These are phyloP conservation scores for Myiotriccus ornatus DNA, from an alignment of 2,797 vertebrate species.

Conservation along the genomic window DNA sequence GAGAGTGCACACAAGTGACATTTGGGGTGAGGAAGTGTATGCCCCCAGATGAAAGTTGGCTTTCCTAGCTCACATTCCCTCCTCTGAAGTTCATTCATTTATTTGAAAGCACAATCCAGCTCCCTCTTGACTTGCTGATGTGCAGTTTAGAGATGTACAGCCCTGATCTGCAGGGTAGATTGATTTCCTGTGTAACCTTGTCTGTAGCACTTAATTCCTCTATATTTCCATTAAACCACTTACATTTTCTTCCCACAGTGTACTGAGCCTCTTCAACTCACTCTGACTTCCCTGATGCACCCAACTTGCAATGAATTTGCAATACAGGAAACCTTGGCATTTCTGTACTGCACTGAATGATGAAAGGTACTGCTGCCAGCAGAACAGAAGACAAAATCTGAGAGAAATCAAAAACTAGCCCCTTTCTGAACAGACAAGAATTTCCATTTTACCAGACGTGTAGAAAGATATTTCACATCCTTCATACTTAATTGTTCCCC, in stretches of 20 bases:
- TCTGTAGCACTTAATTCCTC: background rate
- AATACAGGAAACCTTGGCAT: background rate
- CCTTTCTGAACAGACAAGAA: background rate
- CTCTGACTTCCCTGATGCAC: background rate
- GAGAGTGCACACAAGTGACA: fast-evolving
- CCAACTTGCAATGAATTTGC: background rate
- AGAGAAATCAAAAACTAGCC: background rate
- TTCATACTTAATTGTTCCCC: background rate
- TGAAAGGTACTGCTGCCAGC: background rate
- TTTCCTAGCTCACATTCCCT: background rate
- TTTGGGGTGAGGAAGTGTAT: background rate
- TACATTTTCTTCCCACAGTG: background rate
- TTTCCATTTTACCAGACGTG: background rate
- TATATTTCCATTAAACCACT: background rate
- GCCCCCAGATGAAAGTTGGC: background rate
- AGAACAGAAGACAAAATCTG: background rate
- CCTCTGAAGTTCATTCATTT: background rate
- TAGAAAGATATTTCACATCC: background rate
- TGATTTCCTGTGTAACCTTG: background rate
- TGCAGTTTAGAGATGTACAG: background rate
- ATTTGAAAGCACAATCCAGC: background rate
- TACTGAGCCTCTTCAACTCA: background rate
- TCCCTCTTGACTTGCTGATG: background rate
- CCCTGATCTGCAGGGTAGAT: background rate
- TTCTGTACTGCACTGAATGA: background rate